Conservation (phyloP, 2,113 vertebrate genomes). For the Platichthys stellatus region DNA sequence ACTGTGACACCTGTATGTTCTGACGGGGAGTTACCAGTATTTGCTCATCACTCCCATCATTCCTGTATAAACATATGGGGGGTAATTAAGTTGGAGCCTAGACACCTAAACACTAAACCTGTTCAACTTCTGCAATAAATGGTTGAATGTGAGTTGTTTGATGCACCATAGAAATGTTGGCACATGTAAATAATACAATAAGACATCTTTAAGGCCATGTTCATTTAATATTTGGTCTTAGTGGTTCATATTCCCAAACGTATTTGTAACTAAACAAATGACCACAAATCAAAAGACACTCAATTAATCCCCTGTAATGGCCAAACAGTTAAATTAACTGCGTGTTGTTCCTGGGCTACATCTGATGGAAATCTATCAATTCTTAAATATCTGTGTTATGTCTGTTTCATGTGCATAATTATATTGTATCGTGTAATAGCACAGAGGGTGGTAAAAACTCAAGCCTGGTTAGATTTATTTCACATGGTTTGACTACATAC, state of each 20-base stretch:
- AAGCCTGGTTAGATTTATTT: not conserved
- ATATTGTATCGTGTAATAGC: no score
- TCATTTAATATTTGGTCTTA: not conserved
- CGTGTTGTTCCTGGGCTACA: not conserved
- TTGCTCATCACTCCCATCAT: no score
- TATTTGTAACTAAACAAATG: not conserved
- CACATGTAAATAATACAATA: not conserved
- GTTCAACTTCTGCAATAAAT: no score
- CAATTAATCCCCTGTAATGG: not conserved
- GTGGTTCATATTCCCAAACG: conserved; percentile 1
- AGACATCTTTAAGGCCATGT: not conserved
- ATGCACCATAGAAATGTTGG: not conserved
- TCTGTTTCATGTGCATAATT: not conserved
- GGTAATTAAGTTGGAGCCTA: no score
- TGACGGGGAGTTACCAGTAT: no score
- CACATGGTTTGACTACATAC: not conserved
- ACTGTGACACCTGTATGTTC: no score
- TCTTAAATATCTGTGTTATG: not conserved
- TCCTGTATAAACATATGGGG: no score
- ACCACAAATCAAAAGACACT: not conserved
- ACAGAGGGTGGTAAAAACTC: not conserved
- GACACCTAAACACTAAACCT: no score
- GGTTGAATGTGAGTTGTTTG: no score
- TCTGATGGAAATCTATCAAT: not conserved
- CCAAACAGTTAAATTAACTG: not conserved